Conservation (phyloP, 1,140 invertebrate species). For the Maniola jurtina region DNA sequence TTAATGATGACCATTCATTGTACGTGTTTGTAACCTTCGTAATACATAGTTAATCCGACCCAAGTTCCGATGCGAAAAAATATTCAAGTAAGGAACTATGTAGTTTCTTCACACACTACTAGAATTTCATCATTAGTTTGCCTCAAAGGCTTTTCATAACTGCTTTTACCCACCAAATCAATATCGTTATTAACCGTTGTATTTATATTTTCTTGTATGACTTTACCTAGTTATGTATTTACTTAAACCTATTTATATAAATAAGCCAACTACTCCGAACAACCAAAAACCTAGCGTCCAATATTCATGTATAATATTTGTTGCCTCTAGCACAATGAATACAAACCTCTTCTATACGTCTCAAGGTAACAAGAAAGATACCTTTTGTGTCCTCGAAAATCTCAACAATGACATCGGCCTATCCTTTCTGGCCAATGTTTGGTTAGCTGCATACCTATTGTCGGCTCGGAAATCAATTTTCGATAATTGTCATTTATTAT, state of each 20-base stretch:
- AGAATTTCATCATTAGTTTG: too few species aligned
- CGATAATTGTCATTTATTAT: constrained; percentile 79
- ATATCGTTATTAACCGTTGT: not conserved
- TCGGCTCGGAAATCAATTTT: constrained; percentile 70
- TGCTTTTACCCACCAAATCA: not conserved
- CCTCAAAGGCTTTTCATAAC: too few species aligned
- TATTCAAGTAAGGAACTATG: too few species aligned
- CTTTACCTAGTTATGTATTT: not conserved
- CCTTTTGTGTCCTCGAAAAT: constrained; percentile 37
- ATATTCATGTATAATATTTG: constrained; percentile 60
- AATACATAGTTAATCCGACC: not conserved
- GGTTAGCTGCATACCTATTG: constrained; percentile 71
- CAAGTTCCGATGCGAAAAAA: not conserved
- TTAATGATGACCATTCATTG: constrained; percentile 65
- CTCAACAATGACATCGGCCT: constrained; percentile 54
- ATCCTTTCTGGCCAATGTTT: constrained; percentile 73
- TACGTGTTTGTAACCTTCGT: constrained; percentile 38
- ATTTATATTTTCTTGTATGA: not conserved
- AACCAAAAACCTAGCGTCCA: constrained; percentile 30
- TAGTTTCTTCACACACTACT: too few species aligned
- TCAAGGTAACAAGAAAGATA: constrained; percentile 39
- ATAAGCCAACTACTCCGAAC: constrained; percentile 6
- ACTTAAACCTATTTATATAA: constrained; percentile 7
- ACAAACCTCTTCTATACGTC: constrained; percentile 45
- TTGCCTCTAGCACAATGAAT: constrained; percentile 46